Evolutionary conservation across 2,113 vertebrate genomes (phyloP).

Genomic region (Setophaga petechia): DNA sequence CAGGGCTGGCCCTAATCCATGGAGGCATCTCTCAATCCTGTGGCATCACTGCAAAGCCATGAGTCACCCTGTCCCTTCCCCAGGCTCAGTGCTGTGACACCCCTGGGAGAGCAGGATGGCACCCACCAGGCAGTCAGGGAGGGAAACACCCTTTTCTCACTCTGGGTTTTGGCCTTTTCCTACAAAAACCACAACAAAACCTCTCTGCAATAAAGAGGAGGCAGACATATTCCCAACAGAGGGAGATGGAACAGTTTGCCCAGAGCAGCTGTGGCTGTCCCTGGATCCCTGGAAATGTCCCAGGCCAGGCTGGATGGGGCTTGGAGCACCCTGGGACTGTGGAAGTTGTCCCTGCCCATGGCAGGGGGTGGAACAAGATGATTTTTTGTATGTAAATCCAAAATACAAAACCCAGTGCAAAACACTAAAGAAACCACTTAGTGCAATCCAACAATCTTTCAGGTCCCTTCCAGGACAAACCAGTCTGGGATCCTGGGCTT

Average conservation of each 20-base stretch:
- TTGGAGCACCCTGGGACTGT: neutral
- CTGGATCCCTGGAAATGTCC: neutral
- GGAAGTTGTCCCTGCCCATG: neutral
- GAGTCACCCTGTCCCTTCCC: neutral
- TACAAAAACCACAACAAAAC: neutral
- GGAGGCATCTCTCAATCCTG: neutral
- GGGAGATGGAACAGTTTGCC: neutral
- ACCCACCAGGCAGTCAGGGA: neutral
- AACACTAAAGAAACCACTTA: too few species aligned
- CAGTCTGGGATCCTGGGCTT: neutral
- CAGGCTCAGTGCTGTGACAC: neutral
- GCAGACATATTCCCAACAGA: neutral
- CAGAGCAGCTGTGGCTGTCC: neutral
- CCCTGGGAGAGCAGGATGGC: neutral
- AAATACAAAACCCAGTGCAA: too few species aligned
- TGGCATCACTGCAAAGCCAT: neutral
- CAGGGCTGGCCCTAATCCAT: neutral
- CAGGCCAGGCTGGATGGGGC: fast-evolving
- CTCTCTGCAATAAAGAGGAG: neutral
- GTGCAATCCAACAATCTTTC: neutral
- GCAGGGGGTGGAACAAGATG: neutral
- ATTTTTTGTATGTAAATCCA: too few species aligned
- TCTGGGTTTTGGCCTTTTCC: neutral
- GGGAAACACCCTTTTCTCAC: neutral
- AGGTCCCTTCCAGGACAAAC: neutral